Conservation (phyloP, 92 coral and sea anemone genomes). For the Epizoanthus fatuus region DNA sequence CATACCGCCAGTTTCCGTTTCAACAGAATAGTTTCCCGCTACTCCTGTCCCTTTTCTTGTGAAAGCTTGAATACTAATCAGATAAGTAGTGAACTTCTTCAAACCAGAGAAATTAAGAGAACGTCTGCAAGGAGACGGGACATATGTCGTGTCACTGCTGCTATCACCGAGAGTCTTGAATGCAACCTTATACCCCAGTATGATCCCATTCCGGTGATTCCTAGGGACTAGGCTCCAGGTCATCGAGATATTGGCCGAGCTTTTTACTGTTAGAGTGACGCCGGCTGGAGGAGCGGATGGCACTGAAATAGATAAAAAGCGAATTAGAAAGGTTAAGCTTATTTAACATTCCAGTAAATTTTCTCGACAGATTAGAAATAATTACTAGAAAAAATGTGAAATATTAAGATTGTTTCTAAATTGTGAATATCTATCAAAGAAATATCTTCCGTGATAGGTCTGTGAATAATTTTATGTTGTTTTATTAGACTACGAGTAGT, state of each 20-base stretch:
- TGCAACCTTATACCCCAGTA: constrained; percentile 8
- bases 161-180: constrained; percentile 8
- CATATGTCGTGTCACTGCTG: background rate
- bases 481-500: too few relatives aligned
- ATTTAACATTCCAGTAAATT: too few relatives aligned
- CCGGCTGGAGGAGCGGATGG: constrained; percentile 20
- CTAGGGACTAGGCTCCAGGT: constrained; percentile 16
- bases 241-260: background rate
- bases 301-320: background rate
- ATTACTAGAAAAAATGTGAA: too few relatives aligned
- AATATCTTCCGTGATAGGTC: too few relatives aligned
- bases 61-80: constrained; percentile 23
- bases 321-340: background rate
- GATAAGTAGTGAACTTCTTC: constrained; percentile 35
- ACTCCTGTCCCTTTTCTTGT: constrained; percentile 31
- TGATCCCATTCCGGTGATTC: constrained; percentile 11
- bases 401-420: too few relatives aligned
- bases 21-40: background rate
- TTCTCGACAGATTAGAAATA: too few relatives aligned
- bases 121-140: background rate
- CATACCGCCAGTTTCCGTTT: constrained; percentile 36
- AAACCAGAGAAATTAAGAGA: constrained; percentile 20
- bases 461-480: too few relatives aligned
- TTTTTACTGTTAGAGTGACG: background rate
- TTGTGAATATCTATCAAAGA: too few relatives aligned